These are phyloP conservation scores for Poeciliopsis retropinna DNA, from an alignment of 2,113 vertebrate species.

Conservation along the genomic window DNA sequence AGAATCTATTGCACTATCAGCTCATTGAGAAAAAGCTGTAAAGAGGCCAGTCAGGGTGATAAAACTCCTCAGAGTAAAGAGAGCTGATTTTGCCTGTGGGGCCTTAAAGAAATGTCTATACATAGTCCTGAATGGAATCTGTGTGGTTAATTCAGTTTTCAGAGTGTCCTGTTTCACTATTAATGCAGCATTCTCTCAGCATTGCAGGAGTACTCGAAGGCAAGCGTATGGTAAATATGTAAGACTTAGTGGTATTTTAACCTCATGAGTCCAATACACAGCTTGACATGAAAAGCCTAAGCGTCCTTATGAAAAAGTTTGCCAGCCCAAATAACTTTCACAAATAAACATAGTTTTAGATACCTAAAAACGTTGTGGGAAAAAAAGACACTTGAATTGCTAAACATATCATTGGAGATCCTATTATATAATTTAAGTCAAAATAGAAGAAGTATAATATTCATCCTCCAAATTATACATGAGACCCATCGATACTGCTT, in stretches of 20 bases:
- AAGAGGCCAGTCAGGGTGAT: constrained; percentile 58
- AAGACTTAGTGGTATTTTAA: constrained; percentile 59
- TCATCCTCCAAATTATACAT: not conserved
- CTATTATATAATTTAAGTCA: not conserved
- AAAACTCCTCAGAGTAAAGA: constrained; percentile 37
- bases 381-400: not conserved
- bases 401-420: constrained; percentile 9
- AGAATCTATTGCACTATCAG: constrained; percentile 63
- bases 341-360: too few species aligned
- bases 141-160: not conserved
- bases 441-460: not conserved
- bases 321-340: too few species aligned
- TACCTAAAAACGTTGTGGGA: too few species aligned
- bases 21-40: constrained; percentile 59
- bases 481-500: too few species aligned
- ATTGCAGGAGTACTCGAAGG: not conserved
- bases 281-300: not conserved
- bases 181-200: not conserved
- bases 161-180: not conserved
- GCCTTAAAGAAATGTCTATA: constrained; percentile 1
- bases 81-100: constrained; percentile 9
- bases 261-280: constrained; percentile 24
- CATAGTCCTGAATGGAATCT: not conserved
- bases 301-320: not conserved
- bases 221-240: constrained; percentile 7